phyloP scores from a whole-genome alignment of 37 sponge, comb jelly and placozoan species.

The Theonella swinhoei region DNA sequence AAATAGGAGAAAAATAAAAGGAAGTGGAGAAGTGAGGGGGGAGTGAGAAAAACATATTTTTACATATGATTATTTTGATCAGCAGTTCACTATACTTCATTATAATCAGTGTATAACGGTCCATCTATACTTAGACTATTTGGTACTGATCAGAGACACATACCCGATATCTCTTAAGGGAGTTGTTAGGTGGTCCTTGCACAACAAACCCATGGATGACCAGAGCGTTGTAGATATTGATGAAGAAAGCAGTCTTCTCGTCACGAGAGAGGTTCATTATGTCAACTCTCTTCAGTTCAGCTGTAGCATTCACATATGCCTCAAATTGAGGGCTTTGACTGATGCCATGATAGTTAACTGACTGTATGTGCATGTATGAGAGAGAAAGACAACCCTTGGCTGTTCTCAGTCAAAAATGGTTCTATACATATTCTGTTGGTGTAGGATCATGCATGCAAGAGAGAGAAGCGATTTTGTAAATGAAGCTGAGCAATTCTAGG shows the following conservation, averaged over 20 bases:
- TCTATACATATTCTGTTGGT: too few species aligned
- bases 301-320: conserved; percentile 80
- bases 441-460: too few species aligned
- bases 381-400: too few species aligned
- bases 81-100: too few species aligned
- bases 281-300: conserved; percentile 89
- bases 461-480: too few species aligned
- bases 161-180: conserved; percentile 73
- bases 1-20: too few species aligned
- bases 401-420: too few species aligned
- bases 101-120: too few species aligned
- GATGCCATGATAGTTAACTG: conserved; percentile 89
- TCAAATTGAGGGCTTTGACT: conserved; percentile 84
- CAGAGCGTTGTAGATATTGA: conserved; percentile 96
- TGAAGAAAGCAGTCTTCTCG: conserved; percentile 90
- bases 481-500: too few species aligned
- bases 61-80: too few species aligned
- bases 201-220: conserved; percentile 94
- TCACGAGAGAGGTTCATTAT: conserved; percentile 19
- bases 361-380: conserved; percentile 20
- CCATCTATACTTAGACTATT: too few species aligned
- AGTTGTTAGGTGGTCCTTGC: conserved; percentile 85
- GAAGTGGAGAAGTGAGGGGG: background rate
- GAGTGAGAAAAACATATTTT: background rate
- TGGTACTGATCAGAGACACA: too few species aligned